These are phyloP conservation scores for Eunapius fragilis DNA, from an alignment of 37 sponge, comb jelly and placozoan species.

Conservation along the genomic window DNA sequence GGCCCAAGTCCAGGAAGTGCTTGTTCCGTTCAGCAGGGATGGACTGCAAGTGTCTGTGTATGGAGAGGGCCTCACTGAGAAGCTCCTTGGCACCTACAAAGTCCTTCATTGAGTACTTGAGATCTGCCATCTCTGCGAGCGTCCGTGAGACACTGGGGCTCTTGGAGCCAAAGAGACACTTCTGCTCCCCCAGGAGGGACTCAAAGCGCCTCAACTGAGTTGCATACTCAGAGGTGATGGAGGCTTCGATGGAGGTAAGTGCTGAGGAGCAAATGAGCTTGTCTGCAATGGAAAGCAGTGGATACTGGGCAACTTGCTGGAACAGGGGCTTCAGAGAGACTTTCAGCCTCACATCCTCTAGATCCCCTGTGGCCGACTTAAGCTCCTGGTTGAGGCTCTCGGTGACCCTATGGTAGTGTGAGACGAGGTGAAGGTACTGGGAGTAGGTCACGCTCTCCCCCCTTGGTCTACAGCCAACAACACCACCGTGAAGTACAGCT, in stretches of 20 bases:
- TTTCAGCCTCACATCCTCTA: neutral
- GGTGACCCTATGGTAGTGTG: constrained; percentile 59
- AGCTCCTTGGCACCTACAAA: constrained; percentile 33
- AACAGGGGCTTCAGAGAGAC: constrained; percentile 52
- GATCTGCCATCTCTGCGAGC: constrained; percentile 50
- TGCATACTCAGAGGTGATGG: neutral
- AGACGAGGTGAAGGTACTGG: constrained; percentile 54
- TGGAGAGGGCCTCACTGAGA: constrained; percentile 25
- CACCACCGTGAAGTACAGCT: neutral
- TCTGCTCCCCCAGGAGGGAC: constrained; percentile 5
- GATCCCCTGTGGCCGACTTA: constrained; percentile 20
- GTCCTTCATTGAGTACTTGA: constrained; percentile 32
- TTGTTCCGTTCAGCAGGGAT: neutral
- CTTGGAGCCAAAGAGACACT: constrained; percentile 9
- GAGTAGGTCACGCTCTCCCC: constrained; percentile 17
- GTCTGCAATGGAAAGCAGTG: constrained; percentile 22
- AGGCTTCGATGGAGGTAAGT: constrained; percentile 18
- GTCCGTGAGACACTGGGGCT: constrained; percentile 45
- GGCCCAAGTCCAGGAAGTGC: constrained; percentile 25
- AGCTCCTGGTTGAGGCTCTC: constrained; percentile 13
- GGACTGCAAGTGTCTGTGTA: constrained; percentile 27
- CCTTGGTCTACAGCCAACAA: neutral
- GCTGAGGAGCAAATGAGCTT: neutral
- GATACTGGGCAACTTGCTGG: neutral
- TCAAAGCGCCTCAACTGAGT: neutral